Evolutionary conservation across 2,113 vertebrate genomes (phyloP).

Genomic region (Oenanthe melanoleuca): DNA sequence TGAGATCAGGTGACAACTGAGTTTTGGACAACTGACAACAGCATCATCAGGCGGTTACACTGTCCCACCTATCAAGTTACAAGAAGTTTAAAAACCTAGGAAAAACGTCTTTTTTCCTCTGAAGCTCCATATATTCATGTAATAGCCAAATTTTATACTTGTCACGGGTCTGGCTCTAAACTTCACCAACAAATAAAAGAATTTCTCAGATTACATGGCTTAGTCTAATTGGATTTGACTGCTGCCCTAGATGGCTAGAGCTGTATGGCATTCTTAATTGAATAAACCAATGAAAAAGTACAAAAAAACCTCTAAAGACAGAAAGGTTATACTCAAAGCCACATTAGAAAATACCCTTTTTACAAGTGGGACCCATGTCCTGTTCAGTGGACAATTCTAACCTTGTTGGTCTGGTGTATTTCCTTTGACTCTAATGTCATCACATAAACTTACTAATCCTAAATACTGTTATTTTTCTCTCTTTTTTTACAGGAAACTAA

Average conservation of each 20-base stretch:
- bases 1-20: not conserved
- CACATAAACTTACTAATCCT: not conserved
- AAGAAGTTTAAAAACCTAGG: not conserved
- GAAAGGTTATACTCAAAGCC: not conserved
- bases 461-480: not conserved
- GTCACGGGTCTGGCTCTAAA: not conserved
- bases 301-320: not conserved
- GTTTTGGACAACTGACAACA: not conserved
- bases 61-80: not conserved
- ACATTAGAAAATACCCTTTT: not conserved
- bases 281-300: not conserved
- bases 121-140: not conserved
- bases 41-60: not conserved
- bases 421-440: not conserved
- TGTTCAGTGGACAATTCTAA: not conserved
- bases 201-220: conserved; percentile 14
- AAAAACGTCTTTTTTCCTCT: not conserved
- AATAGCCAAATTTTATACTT: not conserved
- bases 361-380: not conserved
- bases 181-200: not conserved
- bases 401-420: not conserved
- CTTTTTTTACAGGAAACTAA: not conserved
- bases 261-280: not conserved
- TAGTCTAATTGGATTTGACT: conserved; percentile 23
- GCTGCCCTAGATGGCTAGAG: not conserved